Base-by-base conservation (phyloP, 2,888 invertebrate species). In the Spisula solida region DNA sequence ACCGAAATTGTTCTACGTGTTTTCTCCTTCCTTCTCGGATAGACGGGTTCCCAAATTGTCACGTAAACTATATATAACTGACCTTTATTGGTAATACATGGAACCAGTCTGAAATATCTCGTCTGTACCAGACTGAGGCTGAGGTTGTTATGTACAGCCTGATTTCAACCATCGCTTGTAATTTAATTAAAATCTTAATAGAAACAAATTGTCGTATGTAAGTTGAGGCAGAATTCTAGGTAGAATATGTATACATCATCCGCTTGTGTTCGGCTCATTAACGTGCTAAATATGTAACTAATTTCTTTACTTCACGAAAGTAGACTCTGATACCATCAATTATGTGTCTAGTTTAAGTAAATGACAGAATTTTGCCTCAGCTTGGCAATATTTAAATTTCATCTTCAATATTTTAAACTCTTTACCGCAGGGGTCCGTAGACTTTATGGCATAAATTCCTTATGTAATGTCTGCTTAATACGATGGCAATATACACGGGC, bases 161-260 rank as follows among this genome's bases (percentile, higher is more conserved):
- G 29, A 18, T 31, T 75, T 75, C 18, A 75, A 75, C 75, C 31
- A 31, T 18, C 29, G 31, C 75, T 1, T 31, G 75, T 75, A 75
- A 75, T 75, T 75, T 75, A 75, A 75, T 75, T 75, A 75, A 75
- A 75, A 75, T 8, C 34, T 75, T 75, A 75, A 75, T 75, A 25
- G 18, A 25, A 16, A 75, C 75, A 75, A 75, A 75, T 75, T 75
- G 25, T 75, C 75, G 34, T 75, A 75, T 75, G 75, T 75, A 34
- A 75, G 75, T 31, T 75, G 34, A 75, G 75, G 75, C 31, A 16
- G 75, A 31, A 12, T 18, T 75, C 75, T 75, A 12, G 8, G 75
- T 75, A 34, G 75, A 31, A 75, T 14, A 75, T 34, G 34, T 25
- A 75, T 75, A 75, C 75, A 75, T 75, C 75, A 75, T 75, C 25